Base-by-base conservation (phyloP, 2,113 vertebrate genomes). In the Morone chrysops region DNA sequence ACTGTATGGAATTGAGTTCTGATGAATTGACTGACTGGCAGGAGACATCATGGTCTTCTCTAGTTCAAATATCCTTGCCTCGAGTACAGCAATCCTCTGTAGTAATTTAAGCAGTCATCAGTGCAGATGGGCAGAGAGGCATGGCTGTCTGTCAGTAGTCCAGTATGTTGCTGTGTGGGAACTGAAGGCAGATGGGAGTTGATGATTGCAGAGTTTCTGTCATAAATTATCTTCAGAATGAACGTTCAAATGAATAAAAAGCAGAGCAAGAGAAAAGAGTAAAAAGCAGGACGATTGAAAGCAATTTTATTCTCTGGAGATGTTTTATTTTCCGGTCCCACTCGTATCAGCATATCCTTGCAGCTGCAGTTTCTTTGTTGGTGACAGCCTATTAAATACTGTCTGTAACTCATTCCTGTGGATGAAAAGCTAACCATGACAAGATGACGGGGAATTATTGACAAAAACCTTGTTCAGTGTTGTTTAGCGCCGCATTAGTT, bases 371-470 rank as follows among this genome's bases (percentile, higher is more conserved):
- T 56, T 82, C 71, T 82, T 80, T 68, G 51, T 47, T n/a, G 1
- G 14, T 75, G 73, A 70, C 76, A 83, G 84, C 38, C 47, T 61
- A 77, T 87, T 88, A 89, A 31, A 65, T 51, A 22, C 71, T 14
- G 38, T 66, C 61, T 67, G 50, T 77, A 79, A 79, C 41, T 77
- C 76, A 62, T 63, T 89, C 70, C 74, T 5, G 18, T 31, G 47
- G 59, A 90, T 86, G 56, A 87, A 86, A 87, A 81, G 65, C 78
- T 60, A 80, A 81, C 62, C 31, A 62, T 59, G 80, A 68, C 75
- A 72, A 75, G 40, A 36, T 59, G 63, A 84, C 43, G 56, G 50
- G 75, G 18, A n/a, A 59, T 74, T 87, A 48, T 65, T 48, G 16
- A 72, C 20, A 13, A 18, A 70, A 74, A 81, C 60, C 40, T 53